These are phyloP conservation scores for Heteractis magnifica DNA, from an alignment of 92 coral and sea anemone genomes.

Conservation along the genomic window DNA sequence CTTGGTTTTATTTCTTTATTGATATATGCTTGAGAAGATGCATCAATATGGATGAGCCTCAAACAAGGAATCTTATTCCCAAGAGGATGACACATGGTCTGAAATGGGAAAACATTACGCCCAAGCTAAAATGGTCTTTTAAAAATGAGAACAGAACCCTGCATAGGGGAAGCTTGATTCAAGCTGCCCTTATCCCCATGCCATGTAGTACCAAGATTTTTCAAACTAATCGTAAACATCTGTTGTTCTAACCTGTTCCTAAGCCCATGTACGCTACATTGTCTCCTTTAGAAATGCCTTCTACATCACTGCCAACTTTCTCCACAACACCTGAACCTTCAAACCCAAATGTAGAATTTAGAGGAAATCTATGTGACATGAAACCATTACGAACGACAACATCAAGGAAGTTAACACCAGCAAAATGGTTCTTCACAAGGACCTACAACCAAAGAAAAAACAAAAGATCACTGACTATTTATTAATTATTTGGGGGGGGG, in stretches of 20 bases:
- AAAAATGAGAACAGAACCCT: too few relatives aligned
- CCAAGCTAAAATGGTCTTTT: too few relatives aligned
- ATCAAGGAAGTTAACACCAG: conserved; percentile 72
- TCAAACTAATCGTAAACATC: neutral
- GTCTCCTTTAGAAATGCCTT: conserved; percentile 58
- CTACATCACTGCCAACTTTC: conserved; percentile 66
- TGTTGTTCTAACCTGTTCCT: conserved; percentile 42
- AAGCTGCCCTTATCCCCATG: too few relatives aligned
- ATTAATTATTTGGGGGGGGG: neutral
- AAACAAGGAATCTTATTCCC: too few relatives aligned
- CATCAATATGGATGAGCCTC: too few relatives aligned
- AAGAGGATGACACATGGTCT: too few relatives aligned
- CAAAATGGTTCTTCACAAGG: conserved; percentile 59
- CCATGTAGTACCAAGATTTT: too few relatives aligned
- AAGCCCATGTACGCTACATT: conserved; percentile 66
- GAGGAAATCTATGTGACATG: conserved; percentile 11
- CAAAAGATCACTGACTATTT: neutral
- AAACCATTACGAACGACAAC: conserved; percentile 45
- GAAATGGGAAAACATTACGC: too few relatives aligned
- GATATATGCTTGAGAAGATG: too few relatives aligned
- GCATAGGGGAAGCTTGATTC: too few relatives aligned
- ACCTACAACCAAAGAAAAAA: conserved; percentile 20
- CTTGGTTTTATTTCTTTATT: too few relatives aligned
- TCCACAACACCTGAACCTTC: conserved; percentile 81
- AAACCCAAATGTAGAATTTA: conserved; percentile 42